A percentile compares a stretch with the other conserved stretches of the same genome.
Conservation (phyloP, 1,140 invertebrate species). For the Drosophila ambigua region DNA sequence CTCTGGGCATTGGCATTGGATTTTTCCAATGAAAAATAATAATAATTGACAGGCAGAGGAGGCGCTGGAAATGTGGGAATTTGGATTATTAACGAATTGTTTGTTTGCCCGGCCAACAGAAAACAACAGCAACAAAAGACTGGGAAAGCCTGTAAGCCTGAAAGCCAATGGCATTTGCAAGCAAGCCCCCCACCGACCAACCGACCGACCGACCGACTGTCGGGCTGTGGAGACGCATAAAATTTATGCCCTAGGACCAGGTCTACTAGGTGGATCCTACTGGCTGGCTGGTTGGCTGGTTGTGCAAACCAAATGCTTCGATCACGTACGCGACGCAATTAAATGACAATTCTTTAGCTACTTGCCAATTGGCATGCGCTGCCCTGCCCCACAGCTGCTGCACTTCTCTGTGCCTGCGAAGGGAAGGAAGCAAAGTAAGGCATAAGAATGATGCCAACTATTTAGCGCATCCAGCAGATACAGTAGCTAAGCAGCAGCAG, state of each 20-base stretch:
- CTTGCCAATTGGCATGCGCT: conserved; percentile 78
- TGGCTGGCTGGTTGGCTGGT: background rate
- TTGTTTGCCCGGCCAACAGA: conserved; percentile 56
- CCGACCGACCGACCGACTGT: too few relatives aligned
- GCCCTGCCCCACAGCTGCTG: conserved; percentile 15
- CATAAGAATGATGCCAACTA: conserved; percentile 82
- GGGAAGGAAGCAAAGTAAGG: conserved; percentile 64
- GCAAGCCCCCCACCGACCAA: conserved; percentile 3
- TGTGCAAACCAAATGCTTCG: conserved; percentile 64
- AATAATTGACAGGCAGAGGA: conserved; percentile 74
- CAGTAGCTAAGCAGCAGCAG: conserved; percentile 51
- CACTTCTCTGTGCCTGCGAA: conserved; percentile 4
- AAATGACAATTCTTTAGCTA: conserved; percentile 82
- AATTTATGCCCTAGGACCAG: conserved; percentile 65
- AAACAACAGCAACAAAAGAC: conserved; percentile 35
- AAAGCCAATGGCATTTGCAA: conserved; percentile 12
- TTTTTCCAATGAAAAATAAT: conserved; percentile 81
- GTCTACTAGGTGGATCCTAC: conserved; percentile 7
- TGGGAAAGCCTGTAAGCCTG: background rate
- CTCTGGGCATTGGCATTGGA: conserved; percentile 74
- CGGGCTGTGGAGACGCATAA: conserved; percentile 58
- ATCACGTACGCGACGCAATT: conserved; percentile 82
- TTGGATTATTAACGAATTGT: conserved; percentile 83
- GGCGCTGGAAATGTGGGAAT: conserved; percentile 74
- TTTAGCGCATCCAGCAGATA: conserved; percentile 80